Evolutionary conservation across 2,888 invertebrate genomes (phyloP).

Genomic region (Brenthis daphne): DNA sequence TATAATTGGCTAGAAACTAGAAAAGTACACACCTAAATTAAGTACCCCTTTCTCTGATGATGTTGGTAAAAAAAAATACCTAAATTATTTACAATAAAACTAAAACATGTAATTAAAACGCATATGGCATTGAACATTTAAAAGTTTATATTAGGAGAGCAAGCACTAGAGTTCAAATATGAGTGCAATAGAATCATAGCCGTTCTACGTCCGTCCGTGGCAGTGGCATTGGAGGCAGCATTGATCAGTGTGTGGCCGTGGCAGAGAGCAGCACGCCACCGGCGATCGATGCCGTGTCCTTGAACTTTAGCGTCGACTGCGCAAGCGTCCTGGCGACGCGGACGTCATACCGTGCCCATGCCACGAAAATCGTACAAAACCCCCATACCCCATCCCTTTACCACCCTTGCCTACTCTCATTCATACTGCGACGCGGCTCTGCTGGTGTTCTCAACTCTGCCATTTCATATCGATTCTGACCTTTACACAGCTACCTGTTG

Average conservation of each 20-base stretch:
- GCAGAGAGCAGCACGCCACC: slow-evolving; percentile 58
- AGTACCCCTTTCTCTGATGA: too few species aligned
- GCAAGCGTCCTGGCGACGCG: slow-evolving; percentile 66
- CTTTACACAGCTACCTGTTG: slow-evolving; percentile 64
- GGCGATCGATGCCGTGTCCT: slow-evolving; percentile 73
- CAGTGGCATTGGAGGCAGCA: slow-evolving; percentile 53
- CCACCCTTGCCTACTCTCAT: slow-evolving; percentile 44
- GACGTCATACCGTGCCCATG: slow-evolving; percentile 75
- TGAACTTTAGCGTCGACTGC: slow-evolving; percentile 62
- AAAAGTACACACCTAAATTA: too few species aligned
- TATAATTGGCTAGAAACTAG: too few species aligned
- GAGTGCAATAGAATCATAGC: slow-evolving; percentile 31
- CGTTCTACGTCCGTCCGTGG: slow-evolving; percentile 50
- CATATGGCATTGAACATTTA: background rate
- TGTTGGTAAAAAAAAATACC: too few species aligned
- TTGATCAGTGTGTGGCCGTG: slow-evolving; percentile 67
- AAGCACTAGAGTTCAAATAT: slow-evolving; percentile 11
- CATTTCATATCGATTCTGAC: slow-evolving; percentile 70
- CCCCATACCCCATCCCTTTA: slow-evolving; percentile 45
- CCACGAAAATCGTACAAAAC: slow-evolving; percentile 63
- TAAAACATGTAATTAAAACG: too few species aligned
- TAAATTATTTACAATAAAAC: too few species aligned
- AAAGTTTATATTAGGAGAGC: background rate
- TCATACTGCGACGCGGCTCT: slow-evolving; percentile 56
- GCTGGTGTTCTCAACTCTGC: slow-evolving; percentile 63